Base-by-base conservation (phyloP, 2,888 invertebrate species). In the Philereme vetulata region DNA sequence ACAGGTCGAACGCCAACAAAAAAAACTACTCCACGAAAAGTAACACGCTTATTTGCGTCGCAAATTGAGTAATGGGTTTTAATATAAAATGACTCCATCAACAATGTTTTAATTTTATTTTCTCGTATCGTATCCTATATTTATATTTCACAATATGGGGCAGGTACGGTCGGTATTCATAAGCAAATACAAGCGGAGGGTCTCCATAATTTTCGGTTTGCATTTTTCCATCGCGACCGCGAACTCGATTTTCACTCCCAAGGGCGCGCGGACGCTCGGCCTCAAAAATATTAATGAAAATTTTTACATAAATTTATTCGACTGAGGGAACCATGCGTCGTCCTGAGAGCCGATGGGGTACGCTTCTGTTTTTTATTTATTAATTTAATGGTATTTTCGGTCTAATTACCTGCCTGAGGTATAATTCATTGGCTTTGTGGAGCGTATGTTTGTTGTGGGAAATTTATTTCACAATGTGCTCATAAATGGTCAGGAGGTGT, bases 281-380 rank as follows among this genome's bases (percentile, higher is more conserved):
- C 88, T 90, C 90, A 86, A 90, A 91, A 92, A 92, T 92, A 92
- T 91, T 91, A 92, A 92, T 92, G 92, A 92, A 92, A 92, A 88
- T 90, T 92, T 92, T 91, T 92, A 91, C 92, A 92, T 92, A 92
- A 92, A 92, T 92, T 92, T 92, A 92, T 92, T 88, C 89, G 87
- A 85, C 83, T 85, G 88, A 89, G 90, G 90, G 91, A 84, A 84
- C 85, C 82, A 83, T 77, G 83, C 85, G 82, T 84, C 84, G 82
- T 81, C 80, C 74, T 78, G 81, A 78, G 78, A 82, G 78, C 74
- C 85, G 82, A 86, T 85, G 68, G 86, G 87, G 84, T 77, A 77
- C 83, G 85, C 81, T 84, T 72, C 85, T 89, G 89, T 90, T 90
- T 92, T 91, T 92, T 91, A 90, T 92, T 92, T 91, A 91, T 92